Evolutionary conservation across 2,113 vertebrate species (phyloP).

Genomic region (Stictonetta naevosa): DNA sequence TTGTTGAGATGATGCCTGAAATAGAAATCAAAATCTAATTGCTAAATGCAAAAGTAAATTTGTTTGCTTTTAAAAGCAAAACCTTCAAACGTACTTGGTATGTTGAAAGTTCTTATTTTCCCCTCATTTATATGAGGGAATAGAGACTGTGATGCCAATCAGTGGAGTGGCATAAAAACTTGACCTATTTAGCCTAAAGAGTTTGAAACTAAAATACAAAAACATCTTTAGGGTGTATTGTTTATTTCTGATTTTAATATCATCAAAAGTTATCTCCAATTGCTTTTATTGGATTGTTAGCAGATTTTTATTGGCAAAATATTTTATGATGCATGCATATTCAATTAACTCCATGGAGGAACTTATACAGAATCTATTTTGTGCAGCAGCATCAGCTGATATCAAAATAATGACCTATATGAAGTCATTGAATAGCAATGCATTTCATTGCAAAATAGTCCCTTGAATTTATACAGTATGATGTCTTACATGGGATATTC

Average conservation of each 20-base stretch:
- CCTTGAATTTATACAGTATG: background rate
- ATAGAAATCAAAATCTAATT: background rate
- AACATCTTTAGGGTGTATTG: background rate
- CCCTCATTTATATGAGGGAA: background rate
- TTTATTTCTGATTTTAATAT: background rate
- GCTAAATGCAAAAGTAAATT: background rate
- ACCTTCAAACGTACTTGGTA: background rate
- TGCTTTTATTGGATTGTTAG: background rate
- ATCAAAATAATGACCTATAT: background rate
- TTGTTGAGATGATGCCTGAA: background rate
- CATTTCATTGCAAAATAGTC: background rate
- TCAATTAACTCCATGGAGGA: background rate
- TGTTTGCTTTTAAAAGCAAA: background rate
- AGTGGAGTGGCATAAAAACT: background rate
- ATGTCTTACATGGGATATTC: background rate
- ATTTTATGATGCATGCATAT: background rate
- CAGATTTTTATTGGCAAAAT: background rate
- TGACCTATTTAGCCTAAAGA: background rate
- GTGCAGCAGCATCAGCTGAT: background rate
- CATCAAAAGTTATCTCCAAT: background rate
- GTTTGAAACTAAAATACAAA: background rate
- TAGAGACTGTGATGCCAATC: background rate
- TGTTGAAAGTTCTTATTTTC: background rate
- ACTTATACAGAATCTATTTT: background rate
- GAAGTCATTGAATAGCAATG: background rate